Percentiles rank a stretch among this genome's conserved stretches.
Evolutionary conservation across 30 jellyfish, hydroid and myxozoan species (phyloP).

Genomic region (Pelagia noctiluca): DNA sequence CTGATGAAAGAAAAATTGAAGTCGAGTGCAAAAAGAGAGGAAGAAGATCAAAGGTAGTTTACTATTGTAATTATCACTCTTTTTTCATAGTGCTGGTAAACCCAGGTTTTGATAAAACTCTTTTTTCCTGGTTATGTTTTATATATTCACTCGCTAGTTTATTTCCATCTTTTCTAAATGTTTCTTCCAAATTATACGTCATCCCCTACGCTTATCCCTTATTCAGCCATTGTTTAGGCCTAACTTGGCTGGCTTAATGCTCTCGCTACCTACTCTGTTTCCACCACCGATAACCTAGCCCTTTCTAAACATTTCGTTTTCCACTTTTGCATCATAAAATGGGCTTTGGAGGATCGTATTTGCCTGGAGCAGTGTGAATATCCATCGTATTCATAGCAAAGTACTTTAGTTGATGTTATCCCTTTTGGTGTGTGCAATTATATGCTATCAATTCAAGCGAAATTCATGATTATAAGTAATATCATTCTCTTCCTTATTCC

Average conservation of each 20-base stretch:
- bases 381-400: not conserved
- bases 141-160: not conserved
- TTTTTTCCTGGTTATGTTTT: not conserved
- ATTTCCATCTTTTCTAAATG: not conserved
- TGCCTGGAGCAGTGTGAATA: not conserved
- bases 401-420: too few relatives aligned
- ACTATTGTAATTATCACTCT: not conserved
- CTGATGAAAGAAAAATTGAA: slow-evolving; percentile 38
- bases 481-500: not conserved
- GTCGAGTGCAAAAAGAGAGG: slow-evolving; percentile 13
- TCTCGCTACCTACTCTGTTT: too few relatives aligned
- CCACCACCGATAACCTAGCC: too few relatives aligned
- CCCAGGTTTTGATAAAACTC: not conserved
- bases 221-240: too few relatives aligned
- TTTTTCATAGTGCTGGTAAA: not conserved
- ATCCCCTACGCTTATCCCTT: not conserved
- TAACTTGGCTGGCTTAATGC: too few relatives aligned
- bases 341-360: not conserved
- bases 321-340: not conserved
- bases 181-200: not conserved
- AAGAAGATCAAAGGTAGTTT: slow-evolving; percentile 42
- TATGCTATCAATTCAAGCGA: not conserved
- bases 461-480: not conserved
- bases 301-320: too few relatives aligned
- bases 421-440: not conserved